Evolutionary conservation across 2,797 vertebrate genomes (phyloP), one percentile per base, ranked within the genome.

Genomic region (Sebastolobus altivelis): DNA sequence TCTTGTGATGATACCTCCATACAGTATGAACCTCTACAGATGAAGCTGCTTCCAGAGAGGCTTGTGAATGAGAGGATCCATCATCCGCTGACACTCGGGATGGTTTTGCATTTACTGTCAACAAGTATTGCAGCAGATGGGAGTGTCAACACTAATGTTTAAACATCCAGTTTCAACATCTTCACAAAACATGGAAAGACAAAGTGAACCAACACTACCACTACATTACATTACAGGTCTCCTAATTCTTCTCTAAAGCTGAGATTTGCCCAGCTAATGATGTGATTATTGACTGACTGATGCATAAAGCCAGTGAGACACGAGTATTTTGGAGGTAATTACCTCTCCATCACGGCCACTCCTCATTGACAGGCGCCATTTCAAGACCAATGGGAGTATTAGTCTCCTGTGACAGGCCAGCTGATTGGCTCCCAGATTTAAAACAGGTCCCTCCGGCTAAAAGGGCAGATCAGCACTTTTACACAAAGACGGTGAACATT

Each of bases 351-450:
- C 75, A 79, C 5, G 1, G 33, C 25, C 63, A 65, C 33, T 69
- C 31, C 55, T 86, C 74, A 65, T 67, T 80, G 86, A 87, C 75
- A 77, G 80, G 80, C 49, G n/a, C 49, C 77, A 76, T 76, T 86
- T 87, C 33, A 75, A 80, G 75, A 80, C 83, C 85, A 82, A 81
- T 63, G 76, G 62, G 61, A 73, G 80, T 27, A 85, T 87, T 80
- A 74, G 77, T 86, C 71, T 81, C 74, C 18, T 22, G 75, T 81
- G 72, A 80, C 75, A 83, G 49, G 75, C 67, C 10, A 68, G 62
- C 73, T 81, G 81, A 91, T 84, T 88, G 80, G 79, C 22, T 86
- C 62, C 4, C 25, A 77, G 77, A 84, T 86, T 86, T 72, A 81
- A 88, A 84, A 76, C 54, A 58, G 49, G 61, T 52, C 58, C 61